A percentile compares a stretch with the other conserved stretches of the same genome.
Evolutionary conservation across 2,113 vertebrate genomes (phyloP).

Genomic region (western clawed frog (Xenopus tropicalis)): UCB_Xtro_10.0 CM004444.2:118353501-118354000

Average conservation of each 20-base stretch:
- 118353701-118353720: neutral
- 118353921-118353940: slow-evolving; percentile 38
- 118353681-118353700: neutral
- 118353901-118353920: slow-evolving; percentile 34
- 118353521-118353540: slow-evolving; percentile 35
- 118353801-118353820: slow-evolving; percentile 17
- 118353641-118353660: slow-evolving; percentile 16
- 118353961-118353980: slow-evolving; percentile 23
- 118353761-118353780: slow-evolving; percentile 30
- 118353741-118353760: neutral
- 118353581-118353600: neutral
- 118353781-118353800: slow-evolving; percentile 33
- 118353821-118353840: neutral
- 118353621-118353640: neutral
- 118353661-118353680: slow-evolving; percentile 26
- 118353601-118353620: slow-evolving; percentile 7
- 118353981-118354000: slow-evolving; percentile 32
- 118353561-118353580: slow-evolving; percentile 22
- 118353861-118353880: slow-evolving; percentile 18
- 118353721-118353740: slow-evolving; percentile 12
- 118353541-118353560: slow-evolving; percentile 35
- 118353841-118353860: neutral
- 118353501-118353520: slow-evolving; percentile 19
- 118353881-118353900: slow-evolving; percentile 34
- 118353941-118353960: slow-evolving; percentile 34